Evolutionary conservation across 2,113 vertebrate species (phyloP).

Genomic region (Anhinga anhinga): DNA sequence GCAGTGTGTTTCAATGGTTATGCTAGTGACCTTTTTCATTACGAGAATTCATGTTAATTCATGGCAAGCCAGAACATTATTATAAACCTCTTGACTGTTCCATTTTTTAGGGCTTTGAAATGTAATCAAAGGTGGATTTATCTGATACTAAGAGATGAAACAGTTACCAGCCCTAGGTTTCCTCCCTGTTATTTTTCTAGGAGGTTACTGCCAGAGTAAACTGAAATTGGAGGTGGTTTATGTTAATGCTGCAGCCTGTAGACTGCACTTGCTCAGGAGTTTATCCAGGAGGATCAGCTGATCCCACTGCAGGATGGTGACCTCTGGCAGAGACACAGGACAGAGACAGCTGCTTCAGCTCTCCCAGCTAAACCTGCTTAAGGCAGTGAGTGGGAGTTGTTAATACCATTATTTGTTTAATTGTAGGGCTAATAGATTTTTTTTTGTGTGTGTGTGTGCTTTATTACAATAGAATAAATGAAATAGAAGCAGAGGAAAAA

Average conservation of each 20-base stretch:
- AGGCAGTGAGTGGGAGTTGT: slow-evolving; percentile 24
- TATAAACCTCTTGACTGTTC: slow-evolving; percentile 10
- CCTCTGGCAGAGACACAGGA: slow-evolving; percentile 49
- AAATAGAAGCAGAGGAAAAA: neutral
- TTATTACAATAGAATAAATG: slow-evolving; percentile 8
- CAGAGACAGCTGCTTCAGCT: slow-evolving; percentile 50
- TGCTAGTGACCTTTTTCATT: neutral
- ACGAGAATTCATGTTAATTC: slow-evolving; percentile 9
- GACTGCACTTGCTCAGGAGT: slow-evolving; percentile 23
- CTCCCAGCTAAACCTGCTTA: slow-evolving; percentile 53
- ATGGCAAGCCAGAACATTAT: neutral
- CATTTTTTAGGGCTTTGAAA: neutral
- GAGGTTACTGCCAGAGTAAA: slow-evolving; percentile 35
- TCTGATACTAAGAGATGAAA: neutral
- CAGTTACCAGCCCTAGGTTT: slow-evolving; percentile 15
- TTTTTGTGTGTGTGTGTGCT: neutral
- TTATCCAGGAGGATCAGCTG: slow-evolving; percentile 64
- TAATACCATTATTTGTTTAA: slow-evolving; percentile 57
- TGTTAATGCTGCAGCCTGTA: slow-evolving; percentile 22
- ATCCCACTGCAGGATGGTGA: slow-evolving; percentile 39
- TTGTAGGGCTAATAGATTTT: neutral
- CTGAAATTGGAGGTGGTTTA: slow-evolving; percentile 58
- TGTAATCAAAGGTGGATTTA: slow-evolving; percentile 29
- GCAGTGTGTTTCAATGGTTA: neutral
- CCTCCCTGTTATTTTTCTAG: slow-evolving; percentile 27